Percentiles rank a stretch among this genome's conserved stretches.
Conservation (phyloP, 2,888 invertebrate species). For the Melanostoma scalare region DNA sequence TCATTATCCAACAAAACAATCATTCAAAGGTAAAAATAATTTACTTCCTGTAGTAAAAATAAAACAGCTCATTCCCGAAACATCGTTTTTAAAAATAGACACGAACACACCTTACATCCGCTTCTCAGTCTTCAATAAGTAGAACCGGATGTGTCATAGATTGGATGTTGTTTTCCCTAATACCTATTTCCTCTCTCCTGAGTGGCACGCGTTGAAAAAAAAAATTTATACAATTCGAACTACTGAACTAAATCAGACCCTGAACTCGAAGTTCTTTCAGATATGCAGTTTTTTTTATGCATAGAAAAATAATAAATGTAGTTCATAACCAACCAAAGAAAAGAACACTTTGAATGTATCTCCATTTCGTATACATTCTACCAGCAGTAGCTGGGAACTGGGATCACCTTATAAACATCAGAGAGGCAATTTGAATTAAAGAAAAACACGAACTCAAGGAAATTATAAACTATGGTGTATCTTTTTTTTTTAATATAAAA, state of each 20-base stretch:
- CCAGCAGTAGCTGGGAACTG: slow-evolving; percentile 55
- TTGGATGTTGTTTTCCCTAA: slow-evolving; percentile 47
- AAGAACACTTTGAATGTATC: slow-evolving; percentile 22
- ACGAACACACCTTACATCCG: slow-evolving; percentile 69
- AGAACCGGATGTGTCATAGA: slow-evolving; percentile 71
- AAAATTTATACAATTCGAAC: slow-evolving; percentile 50
- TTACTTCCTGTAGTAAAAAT: slow-evolving; percentile 58
- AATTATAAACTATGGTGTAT: slow-evolving; percentile 62
- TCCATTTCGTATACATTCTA: slow-evolving; percentile 27
- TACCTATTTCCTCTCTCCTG: neutral
- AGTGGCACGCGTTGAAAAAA: slow-evolving; percentile 62
- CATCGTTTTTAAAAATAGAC: slow-evolving; percentile 61
- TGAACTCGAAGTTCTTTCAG: slow-evolving; percentile 51
- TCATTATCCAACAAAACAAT: no score
- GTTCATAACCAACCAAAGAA: neutral
- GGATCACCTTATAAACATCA: slow-evolving; percentile 46
- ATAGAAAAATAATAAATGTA: slow-evolving; percentile 16
- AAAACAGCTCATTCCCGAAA: slow-evolving; percentile 32
- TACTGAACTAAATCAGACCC: slow-evolving; percentile 60
- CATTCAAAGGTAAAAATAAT: slow-evolving; percentile 18
- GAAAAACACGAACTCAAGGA: slow-evolving; percentile 48
- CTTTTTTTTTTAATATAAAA: slow-evolving; percentile 59
- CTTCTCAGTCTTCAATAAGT: slow-evolving; percentile 61
- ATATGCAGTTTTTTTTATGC: neutral
- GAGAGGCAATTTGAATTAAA: slow-evolving; percentile 37